These are phyloP conservation scores for Serinus canaria DNA, from an alignment of 2,113 vertebrate species.

Conservation along the genomic window DNA sequence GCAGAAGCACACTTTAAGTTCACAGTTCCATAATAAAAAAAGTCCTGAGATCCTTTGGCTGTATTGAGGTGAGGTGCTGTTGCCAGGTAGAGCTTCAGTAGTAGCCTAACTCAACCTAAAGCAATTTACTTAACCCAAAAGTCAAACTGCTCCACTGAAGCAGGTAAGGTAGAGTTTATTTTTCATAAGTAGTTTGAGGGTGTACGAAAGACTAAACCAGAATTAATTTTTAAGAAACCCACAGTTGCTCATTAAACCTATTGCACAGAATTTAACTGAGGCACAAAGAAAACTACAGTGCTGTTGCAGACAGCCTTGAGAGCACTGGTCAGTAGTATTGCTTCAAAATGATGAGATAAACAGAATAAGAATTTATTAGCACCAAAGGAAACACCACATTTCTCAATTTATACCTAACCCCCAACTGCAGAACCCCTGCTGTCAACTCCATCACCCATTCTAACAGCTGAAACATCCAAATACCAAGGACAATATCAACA, in stretches of 20 bases:
- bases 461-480: neutral
- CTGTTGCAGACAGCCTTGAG: neutral
- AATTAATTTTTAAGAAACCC: neutral
- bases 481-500: neutral
- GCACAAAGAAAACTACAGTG: neutral
- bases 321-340: neutral
- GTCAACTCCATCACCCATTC: neutral
- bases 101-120: neutral
- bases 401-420: neutral
- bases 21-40: neutral
- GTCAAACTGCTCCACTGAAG: neutral
- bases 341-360: accelerated
- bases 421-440: neutral
- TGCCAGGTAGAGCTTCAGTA: neutral
- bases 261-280: neutral
- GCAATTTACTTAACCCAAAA: neutral
- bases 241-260: neutral
- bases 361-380: neutral
- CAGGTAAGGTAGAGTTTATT: neutral
- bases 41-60: neutral
- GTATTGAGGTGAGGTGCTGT: neutral
- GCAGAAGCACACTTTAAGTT: neutral
- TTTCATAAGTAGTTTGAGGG: neutral
- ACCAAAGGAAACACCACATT: neutral
- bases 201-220: neutral